Base-by-base conservation (phyloP, 2,888 invertebrate species). In the Drosophila formosana region DNA sequence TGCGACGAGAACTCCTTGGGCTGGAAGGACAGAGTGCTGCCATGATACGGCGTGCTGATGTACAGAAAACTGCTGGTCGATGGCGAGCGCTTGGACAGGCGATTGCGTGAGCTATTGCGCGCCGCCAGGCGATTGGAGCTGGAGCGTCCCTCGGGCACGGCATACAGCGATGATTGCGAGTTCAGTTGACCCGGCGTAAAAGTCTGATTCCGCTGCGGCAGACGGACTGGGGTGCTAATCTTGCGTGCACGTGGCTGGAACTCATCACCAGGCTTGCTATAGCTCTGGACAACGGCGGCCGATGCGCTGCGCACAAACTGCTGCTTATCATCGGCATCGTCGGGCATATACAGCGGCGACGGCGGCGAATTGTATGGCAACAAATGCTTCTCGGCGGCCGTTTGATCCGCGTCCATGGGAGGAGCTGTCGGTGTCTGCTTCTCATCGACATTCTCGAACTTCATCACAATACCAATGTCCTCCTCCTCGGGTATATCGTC, bases 1-100 rank as follows among this genome's bases (percentile, higher is more conserved):
- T 96, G 96, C 0, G 96, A 96, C 0, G 96, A 95, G 88, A 96
- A 96, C 77, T 96, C 96, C 88, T 95, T 95, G 0, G 96, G 96
- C 71, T 96, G 96, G 72, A 97, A 94, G 0, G 96, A 96, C 0
- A 97, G 84, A 0, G 97, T 96, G 45, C 97, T 96, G 0, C 97
- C 97, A 81, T 97, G 97, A 89, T 96, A 97, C 0, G 97, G 96
- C 0, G 97, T 97, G 50, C 96, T 96, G 90, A 97, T 95, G 87
- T 97, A 97, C 72, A 96, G 95, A 79, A 97, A 96, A 51, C 96
- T 96, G 39, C 96, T 96, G 0, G 95, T 95, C 0, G 96, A 96
- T 0, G 96, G 96, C 30, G 95, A 96, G 0, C 95, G 94, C 86
- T 94, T 94, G 0, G 95, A 95, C 2, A 94, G 93, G 51, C 94